These are phyloP conservation scores for Phaedon cochleariae DNA, from an alignment of 2,888 invertebrate genomes.

Conservation along the genomic window DNA sequence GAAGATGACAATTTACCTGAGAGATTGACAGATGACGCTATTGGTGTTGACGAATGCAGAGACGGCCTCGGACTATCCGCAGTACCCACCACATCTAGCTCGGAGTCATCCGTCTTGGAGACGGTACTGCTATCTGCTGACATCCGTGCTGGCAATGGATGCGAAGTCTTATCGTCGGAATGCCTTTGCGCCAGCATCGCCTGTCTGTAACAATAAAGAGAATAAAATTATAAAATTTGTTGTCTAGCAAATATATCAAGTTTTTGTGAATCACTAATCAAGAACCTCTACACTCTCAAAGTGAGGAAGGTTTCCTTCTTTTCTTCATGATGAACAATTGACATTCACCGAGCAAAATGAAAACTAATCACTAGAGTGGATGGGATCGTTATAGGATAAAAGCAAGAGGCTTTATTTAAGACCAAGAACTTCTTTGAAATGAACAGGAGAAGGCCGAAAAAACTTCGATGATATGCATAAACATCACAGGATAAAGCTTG, in stretches of 20 bases:
- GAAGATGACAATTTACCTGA: constrained; percentile 55
- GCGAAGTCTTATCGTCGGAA: constrained; percentile 67
- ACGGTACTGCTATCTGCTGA: constrained; percentile 62
- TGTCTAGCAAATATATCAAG: neutral
- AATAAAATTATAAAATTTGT: constrained; percentile 46
- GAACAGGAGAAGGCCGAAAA: too few relatives aligned
- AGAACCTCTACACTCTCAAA: too few relatives aligned
- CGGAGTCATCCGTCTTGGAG: constrained; percentile 83
- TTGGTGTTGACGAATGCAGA: constrained; percentile 60
- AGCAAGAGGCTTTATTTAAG: too few relatives aligned
- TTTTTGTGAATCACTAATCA: neutral
- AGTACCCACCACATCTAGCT: constrained; percentile 89
- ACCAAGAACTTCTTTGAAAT: too few relatives aligned
- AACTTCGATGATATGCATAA: too few relatives aligned
- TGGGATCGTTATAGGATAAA: too few relatives aligned
- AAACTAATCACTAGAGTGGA: too few relatives aligned
- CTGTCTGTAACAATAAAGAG: constrained; percentile 71
- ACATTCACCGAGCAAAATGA: too few relatives aligned
- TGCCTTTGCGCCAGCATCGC: constrained; percentile 69
- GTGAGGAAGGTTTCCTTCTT: too few relatives aligned
- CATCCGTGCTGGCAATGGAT: constrained; percentile 61
- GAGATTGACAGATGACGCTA: constrained; percentile 53
- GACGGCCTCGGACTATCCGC: constrained; percentile 81
- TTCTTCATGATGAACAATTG: too few relatives aligned
- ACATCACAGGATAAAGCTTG: too few relatives aligned